Percentiles rank a stretch among this genome's conserved stretches.
phyloP scores from a whole-genome alignment of 2,888 invertebrate species.

The Epistrophella euchroma region DNA sequence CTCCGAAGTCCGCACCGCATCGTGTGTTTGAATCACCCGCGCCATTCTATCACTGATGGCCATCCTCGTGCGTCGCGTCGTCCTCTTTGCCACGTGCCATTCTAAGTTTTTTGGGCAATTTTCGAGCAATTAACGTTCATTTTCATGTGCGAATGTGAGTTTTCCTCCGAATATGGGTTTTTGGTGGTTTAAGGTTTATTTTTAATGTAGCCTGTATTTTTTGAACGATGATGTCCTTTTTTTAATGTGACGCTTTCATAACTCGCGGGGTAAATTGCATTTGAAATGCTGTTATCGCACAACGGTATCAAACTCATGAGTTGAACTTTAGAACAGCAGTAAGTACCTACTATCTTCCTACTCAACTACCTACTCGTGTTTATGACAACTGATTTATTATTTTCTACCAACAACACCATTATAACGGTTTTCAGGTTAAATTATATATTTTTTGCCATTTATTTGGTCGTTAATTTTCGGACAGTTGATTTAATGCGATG shows the following conservation, averaged over 20 bases:
- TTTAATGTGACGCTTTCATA: slow-evolving; percentile 43
- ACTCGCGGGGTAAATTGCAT: slow-evolving; percentile 58
- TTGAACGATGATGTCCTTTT: slow-evolving; percentile 22
- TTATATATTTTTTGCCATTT: slow-evolving; percentile 50
- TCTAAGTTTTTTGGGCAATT: slow-evolving; percentile 63
- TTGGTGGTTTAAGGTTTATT: slow-evolving; percentile 14
- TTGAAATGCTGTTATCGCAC: slow-evolving; percentile 55
- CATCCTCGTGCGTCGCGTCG: no score
- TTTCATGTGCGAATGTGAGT: slow-evolving; percentile 43
- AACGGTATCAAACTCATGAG: slow-evolving; percentile 35
- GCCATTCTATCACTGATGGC: neutral
- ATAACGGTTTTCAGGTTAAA: slow-evolving; percentile 43
- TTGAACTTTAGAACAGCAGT: slow-evolving; percentile 41
- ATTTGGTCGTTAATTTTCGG: slow-evolving; percentile 72
- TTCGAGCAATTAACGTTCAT: slow-evolving; percentile 68
- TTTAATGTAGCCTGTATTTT: slow-evolving; percentile 9
- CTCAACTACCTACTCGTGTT: slow-evolving; percentile 20
- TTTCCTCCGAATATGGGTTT: slow-evolving; percentile 34
- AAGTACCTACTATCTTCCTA: slow-evolving; percentile 8
- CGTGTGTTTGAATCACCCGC: neutral
- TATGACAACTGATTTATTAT: slow-evolving; percentile 71
- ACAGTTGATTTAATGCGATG: slow-evolving; percentile 74
- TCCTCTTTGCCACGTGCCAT: slow-evolving; percentile 9
- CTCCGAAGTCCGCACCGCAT: neutral
- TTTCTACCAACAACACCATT: slow-evolving; percentile 32